Evolutionary conservation across 2,113 vertebrate species (phyloP).

Genomic region (Phyllopteryx taeniolatus): DNA sequence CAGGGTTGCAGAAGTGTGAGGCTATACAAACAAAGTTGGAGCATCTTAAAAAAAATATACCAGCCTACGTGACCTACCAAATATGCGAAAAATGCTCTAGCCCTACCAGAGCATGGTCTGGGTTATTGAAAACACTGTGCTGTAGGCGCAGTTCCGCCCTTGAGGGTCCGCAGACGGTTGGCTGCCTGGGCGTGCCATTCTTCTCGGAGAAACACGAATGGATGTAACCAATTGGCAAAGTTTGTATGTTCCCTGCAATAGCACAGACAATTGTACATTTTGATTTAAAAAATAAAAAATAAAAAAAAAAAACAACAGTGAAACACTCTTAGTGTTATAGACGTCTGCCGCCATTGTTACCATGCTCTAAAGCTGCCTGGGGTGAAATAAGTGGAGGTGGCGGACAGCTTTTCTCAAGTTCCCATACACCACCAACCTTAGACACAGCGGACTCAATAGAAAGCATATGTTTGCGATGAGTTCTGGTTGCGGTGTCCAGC

Average conservation of each 20-base stretch:
- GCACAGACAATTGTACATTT: neutral
- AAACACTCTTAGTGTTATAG: neutral
- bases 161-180: conserved; percentile 78
- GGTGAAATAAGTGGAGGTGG: neutral
- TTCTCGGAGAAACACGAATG: conserved; percentile 82
- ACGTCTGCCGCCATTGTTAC: conserved; percentile 29
- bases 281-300: neutral
- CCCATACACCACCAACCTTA: conserved; percentile 20
- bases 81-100: conserved; percentile 86
- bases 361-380: conserved; percentile 59
- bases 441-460: conserved; percentile 60
- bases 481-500: conserved; percentile 59
- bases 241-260: conserved; percentile 77
- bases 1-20: no score
- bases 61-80: conserved; percentile 71
- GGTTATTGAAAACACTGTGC: conserved; percentile 83
- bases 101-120: conserved; percentile 80
- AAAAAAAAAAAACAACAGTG: neutral
- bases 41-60: neutral
- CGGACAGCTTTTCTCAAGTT: neutral
- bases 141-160: conserved; percentile 77
- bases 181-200: conserved; percentile 85
- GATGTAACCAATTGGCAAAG: conserved; percentile 81
- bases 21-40: neutral
- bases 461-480: conserved; percentile 67